phyloP scores from a whole-genome alignment of 2,797 vertebrate species.

The Sebastes oblongus region DNA sequence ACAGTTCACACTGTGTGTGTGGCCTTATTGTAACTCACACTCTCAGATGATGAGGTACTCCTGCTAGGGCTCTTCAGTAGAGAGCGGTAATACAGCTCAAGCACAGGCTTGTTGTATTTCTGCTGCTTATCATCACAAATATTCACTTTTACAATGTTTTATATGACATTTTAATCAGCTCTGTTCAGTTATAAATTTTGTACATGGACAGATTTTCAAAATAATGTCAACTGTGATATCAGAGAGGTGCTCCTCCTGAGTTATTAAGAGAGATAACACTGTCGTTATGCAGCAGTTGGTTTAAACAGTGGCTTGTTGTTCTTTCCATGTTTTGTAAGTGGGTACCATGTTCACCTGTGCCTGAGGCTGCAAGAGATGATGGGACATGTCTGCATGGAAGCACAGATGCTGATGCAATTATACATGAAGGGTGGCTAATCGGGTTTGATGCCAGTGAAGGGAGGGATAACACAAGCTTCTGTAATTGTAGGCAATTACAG shows the following conservation, averaged over 20 bases:
- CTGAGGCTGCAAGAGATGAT: slow-evolving; percentile 59
- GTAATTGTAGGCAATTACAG: slow-evolving; percentile 52
- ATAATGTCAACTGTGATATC: slow-evolving; percentile 23
- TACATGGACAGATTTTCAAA: slow-evolving; percentile 7
- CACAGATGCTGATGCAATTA: slow-evolving; percentile 62
- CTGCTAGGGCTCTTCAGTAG: slow-evolving; percentile 40
- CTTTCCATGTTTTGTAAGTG: slow-evolving; percentile 23
- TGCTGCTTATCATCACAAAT: slow-evolving; percentile 42
- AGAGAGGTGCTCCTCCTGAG: slow-evolving; percentile 17
- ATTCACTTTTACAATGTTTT: slow-evolving; percentile 45
- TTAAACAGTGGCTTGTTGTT: slow-evolving; percentile 8
- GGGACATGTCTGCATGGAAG: slow-evolving; percentile 63
- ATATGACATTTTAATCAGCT: neutral
- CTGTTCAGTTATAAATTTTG: neutral
- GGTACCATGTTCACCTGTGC: slow-evolving; percentile 34
- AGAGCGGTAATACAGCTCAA: slow-evolving; percentile 25
- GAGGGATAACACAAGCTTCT: slow-evolving; percentile 29
- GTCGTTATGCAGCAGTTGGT: neutral
- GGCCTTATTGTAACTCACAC: slow-evolving; percentile 37
- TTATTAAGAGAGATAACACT: neutral
- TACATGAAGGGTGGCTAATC: slow-evolving; percentile 51
- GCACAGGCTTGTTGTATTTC: slow-evolving; percentile 48
- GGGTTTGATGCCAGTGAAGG: slow-evolving; percentile 44
- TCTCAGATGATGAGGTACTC: slow-evolving; percentile 44
- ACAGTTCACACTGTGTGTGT: slow-evolving; percentile 44